phyloP scores from a whole-genome alignment of 2,797 vertebrate genomes.

The Tragelaphus eurycerus region DNA sequence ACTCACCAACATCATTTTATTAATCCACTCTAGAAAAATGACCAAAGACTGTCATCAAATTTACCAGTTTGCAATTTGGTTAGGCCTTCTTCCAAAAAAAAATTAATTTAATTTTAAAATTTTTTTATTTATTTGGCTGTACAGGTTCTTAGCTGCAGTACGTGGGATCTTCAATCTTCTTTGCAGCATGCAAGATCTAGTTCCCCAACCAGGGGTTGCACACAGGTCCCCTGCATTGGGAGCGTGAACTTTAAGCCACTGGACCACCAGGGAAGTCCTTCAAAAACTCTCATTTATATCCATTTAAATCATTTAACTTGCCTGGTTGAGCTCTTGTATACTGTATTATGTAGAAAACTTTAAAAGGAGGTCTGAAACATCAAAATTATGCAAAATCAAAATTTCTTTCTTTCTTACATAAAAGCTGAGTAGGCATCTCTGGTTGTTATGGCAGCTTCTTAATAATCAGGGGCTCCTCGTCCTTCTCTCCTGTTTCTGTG shows the following conservation, averaged over 20 bases:
- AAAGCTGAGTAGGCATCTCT: neutral
- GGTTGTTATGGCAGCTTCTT: neutral
- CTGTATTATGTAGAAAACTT: neutral
- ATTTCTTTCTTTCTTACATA: neutral
- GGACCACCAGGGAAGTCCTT: neutral
- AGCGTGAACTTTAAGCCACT: neutral
- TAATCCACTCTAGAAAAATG: neutral
- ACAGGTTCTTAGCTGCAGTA: neutral
- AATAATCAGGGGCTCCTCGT: neutral
- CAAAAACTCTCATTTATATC: neutral
- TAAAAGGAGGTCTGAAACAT: neutral
- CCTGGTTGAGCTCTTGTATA: neutral
- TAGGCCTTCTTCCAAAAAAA: neutral
- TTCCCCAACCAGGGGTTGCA: neutral
- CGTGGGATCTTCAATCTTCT: neutral
- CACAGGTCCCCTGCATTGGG: neutral
- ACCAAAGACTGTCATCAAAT: neutral
- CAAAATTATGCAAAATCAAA: neutral
- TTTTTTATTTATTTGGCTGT: neutral
- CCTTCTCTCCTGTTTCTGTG: neutral
- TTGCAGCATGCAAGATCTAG: neutral
- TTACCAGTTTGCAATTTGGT: neutral
- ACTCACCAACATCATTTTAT: neutral
- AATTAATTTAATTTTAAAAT: neutral
- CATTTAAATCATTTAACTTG: neutral